These are phyloP conservation scores for Miichthys miiuy DNA, from an alignment of 2,797 vertebrate species.

Conservation along the genomic window DNA sequence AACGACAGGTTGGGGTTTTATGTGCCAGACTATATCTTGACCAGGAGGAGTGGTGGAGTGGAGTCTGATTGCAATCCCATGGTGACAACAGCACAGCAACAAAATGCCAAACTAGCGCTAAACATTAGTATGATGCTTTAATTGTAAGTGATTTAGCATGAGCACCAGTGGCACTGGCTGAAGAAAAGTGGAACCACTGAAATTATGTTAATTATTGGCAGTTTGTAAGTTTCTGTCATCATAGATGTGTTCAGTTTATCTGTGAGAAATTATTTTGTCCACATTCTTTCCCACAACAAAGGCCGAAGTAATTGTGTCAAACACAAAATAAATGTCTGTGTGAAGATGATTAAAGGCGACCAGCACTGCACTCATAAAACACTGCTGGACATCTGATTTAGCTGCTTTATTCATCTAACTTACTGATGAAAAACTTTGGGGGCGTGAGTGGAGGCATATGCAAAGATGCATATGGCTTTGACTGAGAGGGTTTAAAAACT, in stretches of 20 bases:
- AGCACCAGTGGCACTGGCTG: background rate
- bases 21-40: background rate
- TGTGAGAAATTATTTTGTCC: constrained; percentile 24
- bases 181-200: constrained; percentile 13
- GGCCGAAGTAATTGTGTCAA: constrained; percentile 19
- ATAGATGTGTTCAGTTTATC: constrained; percentile 17
- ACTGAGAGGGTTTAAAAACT: constrained; percentile 65
- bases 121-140: background rate
- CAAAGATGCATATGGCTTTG: constrained; percentile 67
- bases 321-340: constrained; percentile 15
- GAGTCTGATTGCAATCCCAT: background rate
- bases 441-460: constrained; percentile 51
- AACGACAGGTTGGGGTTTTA: constrained; percentile 5
- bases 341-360: constrained; percentile 52
- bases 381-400: constrained; percentile 51
- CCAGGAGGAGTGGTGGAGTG: background rate
- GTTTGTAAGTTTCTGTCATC: constrained; percentile 14
- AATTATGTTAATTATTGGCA: constrained; percentile 13
- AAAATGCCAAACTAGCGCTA: constrained; percentile 11
- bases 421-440: constrained; percentile 43
- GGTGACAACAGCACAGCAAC: background rate
- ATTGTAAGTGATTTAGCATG: constrained; percentile 5
- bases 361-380: constrained; percentile 23
- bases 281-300: constrained; percentile 32
- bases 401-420: constrained; percentile 43